Percentiles rank a stretch among this genome's conserved stretches.
Conservation (phyloP, 2,888 invertebrate species). For the Phyllotreta cruciferae region DNA sequence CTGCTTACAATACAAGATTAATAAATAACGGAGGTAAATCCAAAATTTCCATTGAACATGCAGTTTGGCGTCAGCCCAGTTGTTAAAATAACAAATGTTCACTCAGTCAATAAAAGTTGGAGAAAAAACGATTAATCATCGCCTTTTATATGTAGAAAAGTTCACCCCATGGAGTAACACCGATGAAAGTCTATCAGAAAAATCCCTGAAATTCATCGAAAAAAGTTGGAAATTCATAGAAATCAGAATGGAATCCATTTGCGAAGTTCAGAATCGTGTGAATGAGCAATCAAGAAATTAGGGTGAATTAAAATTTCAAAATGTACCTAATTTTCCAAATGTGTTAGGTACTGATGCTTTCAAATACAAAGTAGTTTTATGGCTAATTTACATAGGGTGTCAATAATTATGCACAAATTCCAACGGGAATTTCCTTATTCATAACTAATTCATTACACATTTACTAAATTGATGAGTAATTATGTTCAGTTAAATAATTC, state of each 20-base stretch:
- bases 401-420: too few relatives aligned
- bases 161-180: constrained; percentile 25
- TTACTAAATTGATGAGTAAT: too few relatives aligned
- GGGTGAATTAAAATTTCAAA: not conserved
- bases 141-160: constrained; percentile 34
- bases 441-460: too few relatives aligned
- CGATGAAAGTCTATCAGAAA: constrained; percentile 30
- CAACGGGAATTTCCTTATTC: too few relatives aligned
- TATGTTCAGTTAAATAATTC: too few relatives aligned
- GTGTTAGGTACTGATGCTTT: too few relatives aligned
- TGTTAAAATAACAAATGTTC: constrained; percentile 36
- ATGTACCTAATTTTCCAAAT: too few relatives aligned
- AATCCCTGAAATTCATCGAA: constrained; percentile 20
- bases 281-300: constrained; percentile 16
- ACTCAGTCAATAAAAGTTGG: constrained; percentile 33
- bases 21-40: constrained; percentile 35
- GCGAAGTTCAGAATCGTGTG: constrained; percentile 5
- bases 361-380: too few relatives aligned
- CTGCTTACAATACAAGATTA: constrained; percentile 26
- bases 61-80: constrained; percentile 32
- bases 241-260: constrained; percentile 16
- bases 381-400: too few relatives aligned
- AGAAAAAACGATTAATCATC: constrained; percentile 33
- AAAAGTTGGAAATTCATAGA: constrained; percentile 6
- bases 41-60: constrained; percentile 34